These are phyloP conservation scores for Mustela lutreola DNA, from an alignment of 2,113 vertebrate genomes.

Conservation along the genomic window DNA sequence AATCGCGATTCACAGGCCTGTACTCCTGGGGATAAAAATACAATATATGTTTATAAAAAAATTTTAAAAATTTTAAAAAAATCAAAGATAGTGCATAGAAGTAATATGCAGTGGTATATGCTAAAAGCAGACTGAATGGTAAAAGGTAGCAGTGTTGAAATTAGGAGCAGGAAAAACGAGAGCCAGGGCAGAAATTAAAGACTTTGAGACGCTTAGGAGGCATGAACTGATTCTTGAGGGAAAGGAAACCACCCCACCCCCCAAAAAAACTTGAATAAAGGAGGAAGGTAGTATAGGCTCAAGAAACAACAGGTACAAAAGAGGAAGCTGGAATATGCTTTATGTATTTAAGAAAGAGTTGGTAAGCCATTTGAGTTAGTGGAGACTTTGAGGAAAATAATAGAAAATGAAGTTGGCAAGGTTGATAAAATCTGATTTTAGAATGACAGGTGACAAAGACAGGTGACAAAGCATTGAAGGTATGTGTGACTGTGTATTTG, in stretches of 20 bases:
- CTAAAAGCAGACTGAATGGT: conserved; percentile 4
- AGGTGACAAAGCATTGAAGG: background rate
- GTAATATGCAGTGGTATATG: background rate
- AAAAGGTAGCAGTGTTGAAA: conserved; percentile 22
- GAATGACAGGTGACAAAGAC: background rate
- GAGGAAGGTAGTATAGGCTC: background rate
- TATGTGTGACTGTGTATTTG: background rate
- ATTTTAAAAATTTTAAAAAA: background rate
- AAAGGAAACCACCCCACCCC: background rate
- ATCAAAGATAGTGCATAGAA: background rate
- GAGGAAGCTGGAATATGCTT: background rate
- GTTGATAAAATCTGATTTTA: conserved; percentile 47
- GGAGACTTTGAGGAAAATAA: background rate
- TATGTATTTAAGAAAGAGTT: background rate
- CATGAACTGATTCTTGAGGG: conserved; percentile 32
- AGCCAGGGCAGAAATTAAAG: conserved; percentile 30
- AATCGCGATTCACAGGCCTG: background rate
- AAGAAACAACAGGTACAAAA: background rate
- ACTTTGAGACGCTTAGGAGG: background rate
- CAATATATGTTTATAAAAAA: too few relatives aligned
- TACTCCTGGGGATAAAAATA: too few relatives aligned
- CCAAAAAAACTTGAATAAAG: background rate
- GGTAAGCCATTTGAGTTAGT: background rate
- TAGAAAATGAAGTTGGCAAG: conserved; percentile 17
- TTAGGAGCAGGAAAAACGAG: conserved; percentile 2